Evolutionary conservation across 2,888 invertebrate genomes (phyloP).

Genomic region (Cephus sareptanus): DNA sequence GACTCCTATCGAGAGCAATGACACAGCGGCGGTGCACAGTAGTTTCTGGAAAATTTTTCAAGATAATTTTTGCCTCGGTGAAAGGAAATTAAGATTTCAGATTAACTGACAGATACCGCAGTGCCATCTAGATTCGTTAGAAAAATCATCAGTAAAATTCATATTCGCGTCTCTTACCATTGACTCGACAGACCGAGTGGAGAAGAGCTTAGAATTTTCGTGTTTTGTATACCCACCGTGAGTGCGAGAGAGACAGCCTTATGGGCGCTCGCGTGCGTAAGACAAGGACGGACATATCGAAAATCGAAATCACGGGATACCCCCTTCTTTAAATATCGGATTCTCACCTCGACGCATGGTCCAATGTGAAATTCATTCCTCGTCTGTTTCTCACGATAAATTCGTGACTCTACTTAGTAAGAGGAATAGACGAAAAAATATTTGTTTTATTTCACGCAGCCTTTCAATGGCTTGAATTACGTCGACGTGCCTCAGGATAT

Average conservation of each 20-base stretch:
- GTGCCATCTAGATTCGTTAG: neutral
- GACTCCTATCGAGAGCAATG: neutral
- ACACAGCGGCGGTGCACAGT: neutral
- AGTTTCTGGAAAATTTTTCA: neutral
- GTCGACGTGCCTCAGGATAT: constrained; percentile 1
- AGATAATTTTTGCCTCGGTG: neutral
- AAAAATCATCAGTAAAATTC: neutral
- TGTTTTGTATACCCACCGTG: neutral
- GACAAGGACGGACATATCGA: neutral
- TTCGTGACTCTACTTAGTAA: neutral
- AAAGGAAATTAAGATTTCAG: too few relatives aligned
- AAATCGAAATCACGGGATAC: neutral
- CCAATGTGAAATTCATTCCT: too few relatives aligned
- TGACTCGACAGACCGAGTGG: too few relatives aligned
- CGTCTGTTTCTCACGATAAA: neutral
- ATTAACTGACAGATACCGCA: too few relatives aligned
- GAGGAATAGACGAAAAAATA: neutral
- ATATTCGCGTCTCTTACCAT: neutral
- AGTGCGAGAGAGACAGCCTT: neutral
- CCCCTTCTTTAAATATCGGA: too few relatives aligned
- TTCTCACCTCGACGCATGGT: too few relatives aligned
- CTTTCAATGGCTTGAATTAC: neutral
- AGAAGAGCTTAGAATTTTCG: too few relatives aligned
- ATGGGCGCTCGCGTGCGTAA: neutral
- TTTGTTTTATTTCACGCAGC: neutral